These are phyloP conservation scores for Macrostomum lignano DNA, from an alignment of 1,140 invertebrate genomes.

Conservation along the genomic window DNA sequence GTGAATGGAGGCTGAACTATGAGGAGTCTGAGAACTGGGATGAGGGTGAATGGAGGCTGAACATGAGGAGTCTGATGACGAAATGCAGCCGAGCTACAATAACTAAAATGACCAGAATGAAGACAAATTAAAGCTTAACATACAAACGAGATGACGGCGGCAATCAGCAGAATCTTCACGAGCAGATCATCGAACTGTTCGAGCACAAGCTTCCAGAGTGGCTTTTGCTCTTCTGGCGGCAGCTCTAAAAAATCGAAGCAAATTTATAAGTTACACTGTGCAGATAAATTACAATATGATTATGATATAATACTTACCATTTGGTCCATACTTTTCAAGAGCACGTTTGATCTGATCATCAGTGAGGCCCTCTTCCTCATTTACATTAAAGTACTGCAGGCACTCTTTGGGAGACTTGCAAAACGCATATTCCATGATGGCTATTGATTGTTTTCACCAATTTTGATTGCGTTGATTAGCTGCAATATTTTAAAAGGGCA, in stretches of 20 bases:
- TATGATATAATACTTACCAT: conserved; percentile 45
- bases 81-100: conserved; percentile 31
- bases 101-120: not conserved
- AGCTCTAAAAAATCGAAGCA: conserved; percentile 1
- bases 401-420: conserved; percentile 1
- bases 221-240: conserved; percentile 1
- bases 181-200: conserved; percentile 99
- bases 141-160: conserved; percentile 99
- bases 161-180: conserved; percentile 99
- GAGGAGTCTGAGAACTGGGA: no score
- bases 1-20: no score
- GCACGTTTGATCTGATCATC: conserved; percentile 69
- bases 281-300: not conserved
- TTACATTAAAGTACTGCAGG: conserved; percentile 4
- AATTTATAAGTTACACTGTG: not conserved
- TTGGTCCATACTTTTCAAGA: conserved; percentile 94
- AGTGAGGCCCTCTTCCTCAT: conserved; percentile 48
- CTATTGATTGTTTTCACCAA: no score
- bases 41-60: no score
- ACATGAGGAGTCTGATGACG: no score
- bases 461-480: no score
- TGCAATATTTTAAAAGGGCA: no score
- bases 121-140: conserved; percentile 32
- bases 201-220: conserved; percentile 83
- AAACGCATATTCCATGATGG: conserved; percentile 4